Evolutionary conservation across 2,797 vertebrate genomes (phyloP).

Genomic region (Coracias cyanogaster): DNA sequence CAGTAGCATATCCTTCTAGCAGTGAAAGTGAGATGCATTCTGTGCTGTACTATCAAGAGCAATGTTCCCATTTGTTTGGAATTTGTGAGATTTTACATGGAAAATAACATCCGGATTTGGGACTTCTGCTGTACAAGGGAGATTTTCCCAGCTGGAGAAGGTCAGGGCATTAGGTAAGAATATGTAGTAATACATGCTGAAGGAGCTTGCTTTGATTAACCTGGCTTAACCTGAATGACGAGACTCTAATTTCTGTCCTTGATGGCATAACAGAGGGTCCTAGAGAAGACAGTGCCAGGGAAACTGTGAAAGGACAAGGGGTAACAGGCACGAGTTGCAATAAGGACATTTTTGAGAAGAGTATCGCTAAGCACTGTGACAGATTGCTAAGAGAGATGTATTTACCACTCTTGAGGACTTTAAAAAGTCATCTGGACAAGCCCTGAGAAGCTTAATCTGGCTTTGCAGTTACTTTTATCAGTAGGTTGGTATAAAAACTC

Average conservation of each 20-base stretch:
- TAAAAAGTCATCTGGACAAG: not conserved
- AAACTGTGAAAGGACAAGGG: not conserved
- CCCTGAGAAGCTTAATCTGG: too few relatives aligned
- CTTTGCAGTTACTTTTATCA: too few relatives aligned
- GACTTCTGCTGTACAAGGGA: not conserved
- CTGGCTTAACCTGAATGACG: not conserved
- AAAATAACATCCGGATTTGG: not conserved
- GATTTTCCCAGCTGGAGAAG: not conserved
- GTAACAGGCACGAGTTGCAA: not conserved
- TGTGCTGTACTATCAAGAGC: not conserved
- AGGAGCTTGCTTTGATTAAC: not conserved
- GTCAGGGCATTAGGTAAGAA: not conserved
- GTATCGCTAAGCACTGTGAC: not conserved
- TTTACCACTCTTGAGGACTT: not conserved
- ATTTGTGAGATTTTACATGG: not conserved
- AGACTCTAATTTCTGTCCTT: not conserved
- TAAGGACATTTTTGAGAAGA: not conserved
- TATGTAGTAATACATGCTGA: not conserved
- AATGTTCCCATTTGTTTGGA: not conserved
- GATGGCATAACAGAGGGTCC: not conserved
- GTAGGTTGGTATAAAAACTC: too few relatives aligned
- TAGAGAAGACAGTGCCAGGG: not conserved
- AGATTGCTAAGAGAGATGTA: not conserved
- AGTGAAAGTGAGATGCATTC: too few relatives aligned
- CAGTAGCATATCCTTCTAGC: not conserved